phyloP scores from a whole-genome alignment of 2,888 invertebrate genomes.

The Watsonalla binaria region DNA sequence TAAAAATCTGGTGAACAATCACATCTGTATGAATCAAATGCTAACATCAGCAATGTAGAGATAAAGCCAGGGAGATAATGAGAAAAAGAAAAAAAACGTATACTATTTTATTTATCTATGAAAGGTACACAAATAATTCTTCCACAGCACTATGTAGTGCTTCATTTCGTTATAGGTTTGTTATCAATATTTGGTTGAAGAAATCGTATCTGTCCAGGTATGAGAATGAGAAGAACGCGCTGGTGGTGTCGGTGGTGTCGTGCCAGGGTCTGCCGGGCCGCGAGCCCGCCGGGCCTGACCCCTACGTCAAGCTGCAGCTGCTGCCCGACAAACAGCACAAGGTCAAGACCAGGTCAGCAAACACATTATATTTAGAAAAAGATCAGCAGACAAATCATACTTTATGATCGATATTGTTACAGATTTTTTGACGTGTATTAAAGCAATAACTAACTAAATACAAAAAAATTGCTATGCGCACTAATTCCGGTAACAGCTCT shows the following conservation, averaged over 20 bases:
- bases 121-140: too few relatives aligned
- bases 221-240: slow-evolving; percentile 91
- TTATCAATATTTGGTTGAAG: background rate
- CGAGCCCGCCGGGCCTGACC: slow-evolving; percentile 92
- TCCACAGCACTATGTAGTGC: background rate
- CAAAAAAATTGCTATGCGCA: too few relatives aligned
- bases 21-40: too few relatives aligned
- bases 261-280: slow-evolving; percentile 93
- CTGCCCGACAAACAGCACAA: slow-evolving; percentile 98
- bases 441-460: too few relatives aligned
- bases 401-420: too few relatives aligned
- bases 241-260: slow-evolving; percentile 94
- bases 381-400: background rate
- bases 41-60: too few relatives aligned
- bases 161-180: background rate
- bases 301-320: slow-evolving; percentile 98
- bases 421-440: too few relatives aligned
- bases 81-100: too few relatives aligned
- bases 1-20: too few relatives aligned
- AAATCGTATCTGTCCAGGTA: slow-evolving; percentile 76
- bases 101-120: too few relatives aligned
- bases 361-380: background rate
- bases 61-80: too few relatives aligned
- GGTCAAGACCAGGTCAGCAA: slow-evolving; percentile 88
- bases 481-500: too few relatives aligned